Evolutionary conservation across 2,113 vertebrate genomes (phyloP).

Genomic region (Oryzias javanicus): DNA sequence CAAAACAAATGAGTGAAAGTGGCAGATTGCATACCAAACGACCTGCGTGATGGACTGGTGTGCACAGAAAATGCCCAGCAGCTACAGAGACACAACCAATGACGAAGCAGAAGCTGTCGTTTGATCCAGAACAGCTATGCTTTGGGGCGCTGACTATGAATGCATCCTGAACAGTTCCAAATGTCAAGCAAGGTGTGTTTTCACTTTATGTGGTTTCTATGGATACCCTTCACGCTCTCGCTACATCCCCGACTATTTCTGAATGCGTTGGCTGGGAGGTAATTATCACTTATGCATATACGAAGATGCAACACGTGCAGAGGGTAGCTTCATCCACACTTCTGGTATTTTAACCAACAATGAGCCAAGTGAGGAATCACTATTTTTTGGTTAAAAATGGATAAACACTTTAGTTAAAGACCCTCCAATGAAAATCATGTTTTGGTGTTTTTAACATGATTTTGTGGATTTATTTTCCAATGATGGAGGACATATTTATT

Average conservation of each 20-base stretch:
- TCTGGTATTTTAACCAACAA: slow-evolving; percentile 8
- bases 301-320: slow-evolving; percentile 13
- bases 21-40: slow-evolving; percentile 29
- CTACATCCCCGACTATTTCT: slow-evolving; percentile 15
- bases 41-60: slow-evolving; percentile 15
- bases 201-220: slow-evolving; percentile 36
- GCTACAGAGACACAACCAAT: slow-evolving; percentile 20
- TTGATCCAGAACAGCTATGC: slow-evolving; percentile 25
- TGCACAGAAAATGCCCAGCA: slow-evolving; percentile 18
- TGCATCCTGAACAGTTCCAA: slow-evolving; percentile 16
- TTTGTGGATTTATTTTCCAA: no score
- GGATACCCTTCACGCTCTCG: slow-evolving; percentile 26
- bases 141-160: slow-evolving; percentile 7
- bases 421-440: no score
- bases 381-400: no score
- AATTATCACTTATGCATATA: slow-evolving; percentile 20
- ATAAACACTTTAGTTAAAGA: no score
- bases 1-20: slow-evolving; percentile 28
- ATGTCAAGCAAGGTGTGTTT: slow-evolving; percentile 22
- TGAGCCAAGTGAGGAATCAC: neutral
- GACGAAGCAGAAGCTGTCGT: slow-evolving; percentile 7
- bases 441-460: no score
- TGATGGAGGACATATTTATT: no score
- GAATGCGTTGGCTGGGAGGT: slow-evolving; percentile 6
- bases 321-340: neutral